phyloP scores from a whole-genome alignment of 2,888 invertebrate genomes.

The Cinara cedri region DNA sequence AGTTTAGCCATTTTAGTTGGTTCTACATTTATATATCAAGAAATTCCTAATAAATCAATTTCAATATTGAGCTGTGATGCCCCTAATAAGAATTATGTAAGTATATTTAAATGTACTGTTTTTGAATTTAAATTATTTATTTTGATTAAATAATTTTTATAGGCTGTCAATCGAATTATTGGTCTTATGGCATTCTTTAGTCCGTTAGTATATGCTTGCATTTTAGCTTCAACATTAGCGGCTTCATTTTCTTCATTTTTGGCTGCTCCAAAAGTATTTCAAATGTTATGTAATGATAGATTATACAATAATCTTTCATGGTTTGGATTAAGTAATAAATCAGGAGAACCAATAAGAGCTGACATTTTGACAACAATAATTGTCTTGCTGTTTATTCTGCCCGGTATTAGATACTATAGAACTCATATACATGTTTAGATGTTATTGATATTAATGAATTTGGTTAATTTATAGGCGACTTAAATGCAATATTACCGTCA shows the following conservation, averaged over 20 bases:
- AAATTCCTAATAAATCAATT: slow-evolving; percentile 5
- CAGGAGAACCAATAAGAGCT: slow-evolving; percentile 53
- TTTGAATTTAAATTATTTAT: slow-evolving; percentile 15
- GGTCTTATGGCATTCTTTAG: slow-evolving; percentile 83
- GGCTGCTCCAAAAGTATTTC: slow-evolving; percentile 92
- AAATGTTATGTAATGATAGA: slow-evolving; percentile 92
- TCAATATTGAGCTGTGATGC: slow-evolving; percentile 6
- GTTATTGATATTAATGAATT: slow-evolving; percentile 59
- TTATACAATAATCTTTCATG: slow-evolving; percentile 88
- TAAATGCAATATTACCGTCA: slow-evolving; percentile 87
- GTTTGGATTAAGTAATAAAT: slow-evolving; percentile 70
- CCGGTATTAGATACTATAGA: slow-evolving; percentile 33
- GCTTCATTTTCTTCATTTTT: slow-evolving; percentile 95
- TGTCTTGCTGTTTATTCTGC: slow-evolving; percentile 51
- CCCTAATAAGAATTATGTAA: slow-evolving; percentile 37
- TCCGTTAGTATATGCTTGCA: slow-evolving; percentile 93
- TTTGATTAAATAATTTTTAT: slow-evolving; percentile 41
- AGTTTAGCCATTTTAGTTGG: slow-evolving; percentile 79
- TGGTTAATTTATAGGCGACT: slow-evolving; percentile 71
- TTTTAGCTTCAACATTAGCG: slow-evolving; percentile 95
- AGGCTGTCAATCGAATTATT: slow-evolving; percentile 70
- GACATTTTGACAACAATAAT: slow-evolving; percentile 53
- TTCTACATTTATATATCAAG: slow-evolving; percentile 63
- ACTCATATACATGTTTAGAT: slow-evolving; percentile 25
- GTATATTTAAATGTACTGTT: not conserved